Percentiles rank a stretch among this genome's conserved stretches.
phyloP scores from a whole-genome alignment of 2,113 vertebrate genomes.

The Bagarius yarrelli region DNA sequence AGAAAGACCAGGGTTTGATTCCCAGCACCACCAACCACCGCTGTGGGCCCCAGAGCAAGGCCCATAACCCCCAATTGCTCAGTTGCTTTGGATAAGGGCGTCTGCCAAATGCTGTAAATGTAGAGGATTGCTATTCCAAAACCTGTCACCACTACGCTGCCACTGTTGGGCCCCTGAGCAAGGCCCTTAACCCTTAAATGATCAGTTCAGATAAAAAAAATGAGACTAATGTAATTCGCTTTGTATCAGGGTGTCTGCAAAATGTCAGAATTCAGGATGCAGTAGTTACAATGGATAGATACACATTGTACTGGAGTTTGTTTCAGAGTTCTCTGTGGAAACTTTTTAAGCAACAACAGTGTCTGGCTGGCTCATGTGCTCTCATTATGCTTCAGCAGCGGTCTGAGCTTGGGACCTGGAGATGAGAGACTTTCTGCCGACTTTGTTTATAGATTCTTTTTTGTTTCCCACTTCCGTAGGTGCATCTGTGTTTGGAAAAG shows the following conservation, averaged over 20 bases:
- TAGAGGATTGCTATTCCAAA: too few species aligned
- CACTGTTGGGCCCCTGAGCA: neutral
- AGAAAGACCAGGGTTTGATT: too few species aligned
- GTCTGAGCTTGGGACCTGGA: neutral
- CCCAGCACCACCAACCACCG: too few species aligned
- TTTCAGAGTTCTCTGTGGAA: conserved; percentile 28
- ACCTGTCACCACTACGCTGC: too few species aligned
- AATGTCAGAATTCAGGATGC: neutral
- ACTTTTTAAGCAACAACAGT: neutral
- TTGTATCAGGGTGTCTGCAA: neutral
- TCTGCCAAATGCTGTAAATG: too few species aligned
- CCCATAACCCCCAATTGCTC: too few species aligned
- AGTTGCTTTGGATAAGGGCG: too few species aligned
- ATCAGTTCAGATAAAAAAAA: neutral
- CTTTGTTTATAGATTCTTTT: conserved; percentile 27
- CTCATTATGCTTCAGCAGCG: neutral
- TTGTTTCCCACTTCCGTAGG: conserved; percentile 3
- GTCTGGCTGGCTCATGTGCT: conserved; percentile 14
- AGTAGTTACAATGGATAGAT: neutral
- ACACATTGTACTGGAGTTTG: neutral
- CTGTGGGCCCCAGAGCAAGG: too few species aligned
- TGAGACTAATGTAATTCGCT: neutral
- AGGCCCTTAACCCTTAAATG: neutral
- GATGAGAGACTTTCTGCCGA: conserved; percentile 17
- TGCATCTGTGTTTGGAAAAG: conserved; percentile 20